Base-by-base conservation (phyloP, 2,113 vertebrate species). In the Periophthalmus modestus region DNA sequence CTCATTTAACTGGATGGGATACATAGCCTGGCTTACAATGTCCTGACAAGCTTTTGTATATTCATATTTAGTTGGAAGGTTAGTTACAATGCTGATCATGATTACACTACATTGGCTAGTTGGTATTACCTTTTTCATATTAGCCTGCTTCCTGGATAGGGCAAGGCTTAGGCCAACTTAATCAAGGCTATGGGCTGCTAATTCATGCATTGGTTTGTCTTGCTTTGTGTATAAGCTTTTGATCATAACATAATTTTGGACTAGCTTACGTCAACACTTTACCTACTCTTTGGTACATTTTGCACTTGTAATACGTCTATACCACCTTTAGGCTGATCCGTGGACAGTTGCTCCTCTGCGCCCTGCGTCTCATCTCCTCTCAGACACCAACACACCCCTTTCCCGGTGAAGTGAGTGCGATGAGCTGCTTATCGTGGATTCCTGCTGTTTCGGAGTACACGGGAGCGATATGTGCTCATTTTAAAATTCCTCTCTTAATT, bases 401-500 rank as follows among this genome's bases (percentile, higher is more conserved):
- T 72, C 54, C 21, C n/a, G 36, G n/a, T 74, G 63, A 68, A 63
- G 70, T 73, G 75, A 24, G 66, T 78, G 73, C 74, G 73, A 79
- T 73, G 74, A 83, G 81, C 73, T 57, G 79, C 81, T 83, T 77
- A 75, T 82, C 72, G 39, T 67, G 70, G 73, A 69, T 75, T 81
- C 77, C 75, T 74, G 77, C 74, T 83, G 78, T 77, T 85, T 77
- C 52, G 1, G 76, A 81, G 79, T 74, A 65, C 33, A 15, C 79
- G 67, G 36, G 74, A 75, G 74, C 28, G 36, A 75, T 69, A 78
- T 78, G 65, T 39, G 72, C 69, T 76, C 67, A 13, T 71, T 72
- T 81, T 81, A 73, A 79, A 88, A 79, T 74, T 77, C 77, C 73
- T 74, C 50, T 72, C 74, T 82, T 86, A 74, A 78, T 88, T 84